phyloP scores from a whole-genome alignment of 2,888 invertebrate species.

The Rhynchonema sp. region DNA sequence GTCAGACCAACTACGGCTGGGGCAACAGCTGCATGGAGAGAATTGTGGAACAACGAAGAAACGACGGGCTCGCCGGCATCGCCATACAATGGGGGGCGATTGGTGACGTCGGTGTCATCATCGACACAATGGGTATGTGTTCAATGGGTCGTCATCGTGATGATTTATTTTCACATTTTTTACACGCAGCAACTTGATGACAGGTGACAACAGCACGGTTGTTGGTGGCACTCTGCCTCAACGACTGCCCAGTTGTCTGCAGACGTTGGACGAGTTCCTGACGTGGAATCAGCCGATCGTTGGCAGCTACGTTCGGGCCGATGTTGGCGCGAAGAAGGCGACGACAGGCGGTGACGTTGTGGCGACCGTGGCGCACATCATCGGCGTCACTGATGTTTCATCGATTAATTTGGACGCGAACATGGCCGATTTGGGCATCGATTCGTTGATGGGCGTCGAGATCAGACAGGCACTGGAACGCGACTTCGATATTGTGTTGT shows the following conservation, averaged over 20 bases:
- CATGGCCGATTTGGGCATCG: conserved; percentile 86
- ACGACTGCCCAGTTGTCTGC: conserved; percentile 70
- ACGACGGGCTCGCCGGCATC: conserved; percentile 55
- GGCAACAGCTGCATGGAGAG: conserved; percentile 92
- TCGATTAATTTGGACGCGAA: conserved; percentile 54
- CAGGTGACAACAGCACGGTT: conserved; percentile 61
- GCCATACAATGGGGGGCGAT: conserved; percentile 96
- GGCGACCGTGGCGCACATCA: conserved; percentile 24
- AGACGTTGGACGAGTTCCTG: conserved; percentile 67
- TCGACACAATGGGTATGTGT: conserved; percentile 55
- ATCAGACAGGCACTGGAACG: conserved; percentile 49
- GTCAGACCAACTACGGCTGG: conserved; percentile 80
- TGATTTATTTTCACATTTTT: too few relatives aligned
- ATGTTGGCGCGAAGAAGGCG: conserved; percentile 10
- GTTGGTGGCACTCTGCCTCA: conserved; percentile 91
- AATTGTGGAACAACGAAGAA: conserved; percentile 62
- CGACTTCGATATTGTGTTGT: conserved; percentile 62
- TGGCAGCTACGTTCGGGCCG: conserved; percentile 1
- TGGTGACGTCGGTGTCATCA: conserved; percentile 56
- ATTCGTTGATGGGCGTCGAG: conserved; percentile 95
- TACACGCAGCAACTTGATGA: too few relatives aligned
- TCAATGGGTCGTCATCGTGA: too few relatives aligned
- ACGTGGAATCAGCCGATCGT: conserved; percentile 45
- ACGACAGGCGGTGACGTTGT: background rate
- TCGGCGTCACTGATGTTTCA: conserved; percentile 61